Base-by-base conservation (phyloP, 2,797 vertebrate species). In the Hapalemur alaotrensis region DNA sequence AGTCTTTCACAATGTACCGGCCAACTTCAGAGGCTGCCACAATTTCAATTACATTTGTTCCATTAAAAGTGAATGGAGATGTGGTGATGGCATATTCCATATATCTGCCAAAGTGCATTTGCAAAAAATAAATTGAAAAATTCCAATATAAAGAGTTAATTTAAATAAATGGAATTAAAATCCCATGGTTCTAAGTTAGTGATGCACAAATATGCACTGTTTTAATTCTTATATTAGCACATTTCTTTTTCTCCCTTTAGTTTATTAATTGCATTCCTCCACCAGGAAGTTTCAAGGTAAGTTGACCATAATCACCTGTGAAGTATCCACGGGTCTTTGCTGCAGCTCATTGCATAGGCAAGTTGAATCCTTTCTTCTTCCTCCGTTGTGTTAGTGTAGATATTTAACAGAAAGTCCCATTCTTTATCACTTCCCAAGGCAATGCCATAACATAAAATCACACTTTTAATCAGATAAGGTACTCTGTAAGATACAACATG, bases 351-450 rank as follows among this genome's bases (percentile, higher is more conserved):
- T 25, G 98, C 98, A 90, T 82, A 95, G 4, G 97, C 90, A 81
- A 98, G 89, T 48, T 96, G 35, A n/a, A 89, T 50, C 75, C 69
- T 97, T 59, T 98, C 96, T 32, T 96, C 93, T n/a, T 90, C 78
- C 9, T 30, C 0, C 0, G 73, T 96, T 54, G 85, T 30, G 0
- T 96, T 98, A 32, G 95, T 96, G 61, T 98, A 98, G 92, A 97
- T 91, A 83, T 97, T 92, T 98, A 98, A 98, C 30, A 98, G 97
- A 97, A 99, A 98, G 50, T 99, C 97, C 99, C 99, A 99, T 94
- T 99, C 98, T 97, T 98, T 98, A 15, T 99, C 98, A 78, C 92
- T 98, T 97, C 99, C 99, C 81, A 85, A 4, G 89, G 98, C 98
- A 96, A 99, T n/a, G 65, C 97, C 99, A 90, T 98, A 98, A 95